Evolutionary conservation across 2,113 vertebrate species (phyloP), one percentile per base, ranked within the genome.

Genomic region (Paraplagusia blochii): DNA sequence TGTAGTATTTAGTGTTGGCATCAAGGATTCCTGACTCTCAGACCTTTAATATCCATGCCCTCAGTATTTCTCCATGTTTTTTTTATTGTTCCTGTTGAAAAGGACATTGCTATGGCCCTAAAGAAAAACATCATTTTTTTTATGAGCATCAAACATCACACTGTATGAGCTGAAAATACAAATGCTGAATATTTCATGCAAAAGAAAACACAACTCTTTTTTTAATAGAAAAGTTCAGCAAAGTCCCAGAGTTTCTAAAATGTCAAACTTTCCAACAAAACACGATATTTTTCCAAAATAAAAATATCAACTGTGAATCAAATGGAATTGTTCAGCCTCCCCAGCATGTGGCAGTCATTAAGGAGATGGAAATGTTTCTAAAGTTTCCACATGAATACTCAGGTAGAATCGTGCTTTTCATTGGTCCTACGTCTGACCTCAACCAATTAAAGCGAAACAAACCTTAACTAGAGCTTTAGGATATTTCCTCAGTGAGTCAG

Each of bases 281-380:
- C 22, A 29, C 22, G 6, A 29, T 29, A 29, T 29, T 29, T 29
- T 29, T 29, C 6, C 3, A 29, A 9, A n/a, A 67, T 65, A 72
- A 65, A 48, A 71, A 71, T 51, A 34, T 11, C 52, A 67, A 80
- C 58, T 58, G 53, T 68, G 19, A 44, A 7, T 59, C 52, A 33
- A 9, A 38, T n/a, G 18, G 16, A 49, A 72, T 36, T 69, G 72
- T 63, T 75, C 58, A 61, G 34, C 11, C 18, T n/a, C 62, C 42
- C 17, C 14, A 49, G 44, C 22, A 56, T 72, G 64, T 56, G 35
- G 39, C 17, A n/a, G 33, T 76, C 12, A 45, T 42, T 34, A 15
- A 5, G 7, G 11, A 9, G 19, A 52, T 6, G 17, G 15, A 38
- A 44, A 53, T 18, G 58, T 40, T 43, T 9, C 10, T 1, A 5